Evolutionary conservation across 2,888 invertebrate species (phyloP).

Genomic region (Hymenopus coronatus): DNA sequence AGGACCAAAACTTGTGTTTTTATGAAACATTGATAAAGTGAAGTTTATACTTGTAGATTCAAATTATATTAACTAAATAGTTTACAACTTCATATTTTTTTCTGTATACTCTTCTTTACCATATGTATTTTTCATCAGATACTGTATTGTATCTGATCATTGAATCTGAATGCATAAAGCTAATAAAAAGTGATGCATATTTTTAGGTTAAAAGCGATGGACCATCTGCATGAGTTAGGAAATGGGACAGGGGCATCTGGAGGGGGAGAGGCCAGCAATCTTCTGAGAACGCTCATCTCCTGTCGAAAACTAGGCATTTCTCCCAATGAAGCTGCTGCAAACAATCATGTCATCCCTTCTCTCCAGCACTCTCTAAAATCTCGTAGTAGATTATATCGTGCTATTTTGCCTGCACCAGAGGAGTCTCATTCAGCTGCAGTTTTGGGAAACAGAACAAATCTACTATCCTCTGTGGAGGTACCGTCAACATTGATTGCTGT

Average conservation of each 20-base stretch:
- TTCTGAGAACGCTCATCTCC: conserved; percentile 72
- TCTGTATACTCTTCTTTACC: too few species aligned
- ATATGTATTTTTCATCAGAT: too few species aligned
- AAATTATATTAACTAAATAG: too few species aligned
- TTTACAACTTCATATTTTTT: too few species aligned
- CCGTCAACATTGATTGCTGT: neutral
- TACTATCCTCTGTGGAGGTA: conserved; percentile 34
- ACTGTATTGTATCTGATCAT: too few species aligned
- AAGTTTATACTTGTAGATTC: too few species aligned
- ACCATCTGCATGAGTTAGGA: neutral
- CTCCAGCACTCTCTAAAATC: conserved; percentile 27
- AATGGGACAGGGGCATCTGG: conserved; percentile 40
- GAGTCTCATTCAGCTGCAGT: neutral
- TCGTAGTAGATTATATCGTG: conserved; percentile 24
- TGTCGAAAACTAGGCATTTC: conserved; percentile 72
- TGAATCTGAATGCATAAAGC: too few species aligned
- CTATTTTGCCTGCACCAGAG: neutral
- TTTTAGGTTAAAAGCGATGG: neutral
- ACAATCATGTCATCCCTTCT: conserved; percentile 23
- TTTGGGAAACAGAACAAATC: conserved; percentile 46
- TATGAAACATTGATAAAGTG: too few species aligned
- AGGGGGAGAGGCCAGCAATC: conserved; percentile 70
- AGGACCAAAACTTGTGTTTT: too few species aligned
- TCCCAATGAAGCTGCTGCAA: conserved; percentile 26
- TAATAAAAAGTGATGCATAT: too few species aligned